Evolutionary conservation across 1,140 invertebrate genomes (phyloP).

Genomic region (Apis dorsata): DNA sequence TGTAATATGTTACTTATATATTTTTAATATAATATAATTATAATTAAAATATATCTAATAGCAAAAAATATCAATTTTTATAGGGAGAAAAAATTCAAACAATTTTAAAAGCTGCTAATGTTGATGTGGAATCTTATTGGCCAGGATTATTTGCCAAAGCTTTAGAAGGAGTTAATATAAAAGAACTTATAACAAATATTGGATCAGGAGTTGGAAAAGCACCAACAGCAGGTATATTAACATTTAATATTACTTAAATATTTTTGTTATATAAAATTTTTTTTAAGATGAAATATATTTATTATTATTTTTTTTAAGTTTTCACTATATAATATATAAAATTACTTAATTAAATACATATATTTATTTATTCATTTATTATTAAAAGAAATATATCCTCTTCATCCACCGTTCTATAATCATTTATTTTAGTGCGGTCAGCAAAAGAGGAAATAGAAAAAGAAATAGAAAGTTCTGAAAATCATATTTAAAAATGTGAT

Average conservation of each 20-base stretch:
- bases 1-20: too few relatives aligned
- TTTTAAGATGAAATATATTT: too few relatives aligned
- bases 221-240: constrained; percentile 83
- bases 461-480: constrained; percentile 57
- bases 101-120: constrained; percentile 97
- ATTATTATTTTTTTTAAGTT: too few relatives aligned
- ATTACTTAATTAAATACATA: not conserved
- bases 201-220: constrained; percentile 94
- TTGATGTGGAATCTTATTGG: constrained; percentile 99
- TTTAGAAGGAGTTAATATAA: constrained; percentile 96
- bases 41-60: not conserved
- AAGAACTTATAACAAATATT: constrained; percentile 96
- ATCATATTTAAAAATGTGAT: constrained; percentile 57
- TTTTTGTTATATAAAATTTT: too few relatives aligned
- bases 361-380: not conserved
- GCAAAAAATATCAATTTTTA: constrained; percentile 30
- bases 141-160: constrained; percentile 98
- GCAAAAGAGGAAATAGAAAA: constrained; percentile 72
- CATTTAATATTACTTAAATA: not conserved
- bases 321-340: not conserved
- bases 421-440: constrained; percentile 67
- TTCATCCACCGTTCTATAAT: constrained; percentile 73
- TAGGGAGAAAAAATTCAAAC: constrained; percentile 98
- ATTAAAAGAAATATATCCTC: constrained; percentile 56
- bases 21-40: not conserved